Conservation (phyloP, 2,888 invertebrate genomes). For the Clostera curtula region DNA sequence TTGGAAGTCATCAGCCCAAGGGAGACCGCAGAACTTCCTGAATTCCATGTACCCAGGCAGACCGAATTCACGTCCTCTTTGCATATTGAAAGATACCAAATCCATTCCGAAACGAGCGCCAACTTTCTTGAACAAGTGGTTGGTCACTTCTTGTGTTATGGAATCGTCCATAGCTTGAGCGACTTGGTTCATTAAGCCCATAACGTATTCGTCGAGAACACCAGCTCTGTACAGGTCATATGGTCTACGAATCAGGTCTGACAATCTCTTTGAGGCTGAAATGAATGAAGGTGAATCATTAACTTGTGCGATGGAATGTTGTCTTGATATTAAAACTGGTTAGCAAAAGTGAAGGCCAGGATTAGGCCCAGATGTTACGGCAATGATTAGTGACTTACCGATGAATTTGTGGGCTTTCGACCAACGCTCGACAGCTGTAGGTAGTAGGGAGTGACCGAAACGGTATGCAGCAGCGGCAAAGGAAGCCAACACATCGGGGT, state of each 20-base stretch:
- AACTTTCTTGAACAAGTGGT: constrained; percentile 91
- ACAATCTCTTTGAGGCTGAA: constrained; percentile 89
- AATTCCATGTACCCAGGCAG: constrained; percentile 95
- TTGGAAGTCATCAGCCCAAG: constrained; percentile 84
- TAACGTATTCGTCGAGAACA: constrained; percentile 92
- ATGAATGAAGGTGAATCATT: constrained; percentile 18
- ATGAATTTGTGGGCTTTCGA: constrained; percentile 96
- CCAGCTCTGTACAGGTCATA: constrained; percentile 93
- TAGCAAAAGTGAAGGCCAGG: constrained; percentile 1
- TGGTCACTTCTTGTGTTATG: constrained; percentile 92
- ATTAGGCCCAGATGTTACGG: constrained; percentile 1
- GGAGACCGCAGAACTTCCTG: constrained; percentile 91
- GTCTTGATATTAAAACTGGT: not conserved
- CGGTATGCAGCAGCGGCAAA: constrained; percentile 95
- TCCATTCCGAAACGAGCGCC: constrained; percentile 89
- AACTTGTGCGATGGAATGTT: too few relatives aligned
- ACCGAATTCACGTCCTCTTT: constrained; percentile 93
- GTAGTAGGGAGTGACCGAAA: constrained; percentile 92
- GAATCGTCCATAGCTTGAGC: constrained; percentile 97
- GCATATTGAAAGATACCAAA: constrained; percentile 94
- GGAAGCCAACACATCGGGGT: constrained; percentile 91
- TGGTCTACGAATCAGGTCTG: constrained; percentile 91
- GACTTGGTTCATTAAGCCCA: constrained; percentile 95
- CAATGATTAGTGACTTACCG: constrained; percentile 65
- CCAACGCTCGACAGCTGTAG: constrained; percentile 94